Evolutionary conservation across 2,888 invertebrate species (phyloP), one percentile per base, ranked within the genome.

Genomic region (Mythimna impura): DNA sequence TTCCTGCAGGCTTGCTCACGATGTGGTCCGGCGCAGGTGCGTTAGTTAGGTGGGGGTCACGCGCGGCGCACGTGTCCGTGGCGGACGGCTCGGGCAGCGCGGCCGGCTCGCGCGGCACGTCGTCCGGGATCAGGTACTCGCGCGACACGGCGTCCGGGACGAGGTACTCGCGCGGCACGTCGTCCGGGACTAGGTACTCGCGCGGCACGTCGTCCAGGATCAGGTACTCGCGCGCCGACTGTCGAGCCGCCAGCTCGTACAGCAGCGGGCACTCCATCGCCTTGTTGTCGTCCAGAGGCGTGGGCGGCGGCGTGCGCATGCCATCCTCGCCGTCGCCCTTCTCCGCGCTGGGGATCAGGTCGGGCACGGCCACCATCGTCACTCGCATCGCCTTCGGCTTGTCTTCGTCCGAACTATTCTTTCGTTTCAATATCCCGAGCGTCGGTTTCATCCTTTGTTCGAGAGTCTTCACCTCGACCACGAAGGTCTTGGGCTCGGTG

Each of bases 391-490:
- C 73, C 72, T 88, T 90, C 3, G 87, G 84, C 63, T 80, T 86
- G 14, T 90, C 91, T 3, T 89, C 91, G 9, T 88, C 89, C 8
- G 75, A 67, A 55, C 82, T 86, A 65, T 81, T 87, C 77, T 89
- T 89, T 2, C 92, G 89, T 80, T 91, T 91, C 22, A 96, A 82
- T 65, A 95, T 91, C 1, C 95, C 95, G 7, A 93, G 88, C 78
- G 93, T 90, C 82, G 97, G 94, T 69, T 85, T 91, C 91, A 90
- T 94, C n/a, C 93, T 91, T 69, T 93, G 93, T 84, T 95, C 95
- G 30, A 94, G 83, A 60, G 90, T 93, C 72, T 89, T 92, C 68
- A 94, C 95, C 74, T 95, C 93, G 30, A 96, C 87, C 12, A 95
- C 94, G 83, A 96, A 96, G 1, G 95, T 95, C 67, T 86, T 88